A percentile compares a stretch with the other conserved stretches of the same genome.
Evolutionary conservation across 2,797 vertebrate species (phyloP).

Genomic region (Trematomus bernacchii): DNA sequence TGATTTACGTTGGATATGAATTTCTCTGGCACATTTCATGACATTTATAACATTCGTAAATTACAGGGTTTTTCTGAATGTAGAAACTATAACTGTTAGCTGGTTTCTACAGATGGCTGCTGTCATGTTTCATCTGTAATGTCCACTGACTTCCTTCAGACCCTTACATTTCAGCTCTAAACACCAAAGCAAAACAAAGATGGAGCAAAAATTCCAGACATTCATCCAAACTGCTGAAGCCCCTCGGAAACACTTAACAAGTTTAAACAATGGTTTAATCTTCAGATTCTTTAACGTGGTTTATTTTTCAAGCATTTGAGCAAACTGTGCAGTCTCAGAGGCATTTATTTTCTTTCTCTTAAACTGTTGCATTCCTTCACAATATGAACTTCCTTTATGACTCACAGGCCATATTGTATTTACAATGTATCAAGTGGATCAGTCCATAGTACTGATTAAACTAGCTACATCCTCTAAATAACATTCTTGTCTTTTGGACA

Average conservation of each 20-base stretch:
- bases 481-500: conserved; percentile 7
- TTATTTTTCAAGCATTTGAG: conserved; percentile 7
- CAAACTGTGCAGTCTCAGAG: background rate
- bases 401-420: conserved; percentile 11
- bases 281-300: conserved; percentile 24
- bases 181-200: conserved; percentile 2
- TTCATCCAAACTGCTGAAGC: conserved; percentile 39
- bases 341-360: background rate
- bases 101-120: background rate
- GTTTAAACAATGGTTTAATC: conserved; percentile 53
- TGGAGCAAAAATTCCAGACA: conserved; percentile 49
- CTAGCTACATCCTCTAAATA: background rate
- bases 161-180: background rate
- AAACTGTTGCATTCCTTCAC: conserved; percentile 6
- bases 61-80: background rate
- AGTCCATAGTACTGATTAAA: conserved; percentile 4
- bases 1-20: background rate
- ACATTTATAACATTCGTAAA: background rate
- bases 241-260: conserved; percentile 32
- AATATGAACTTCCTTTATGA: background rate
- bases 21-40: background rate
- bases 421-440: conserved; percentile 25
- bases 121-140: background rate
- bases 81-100: background rate
- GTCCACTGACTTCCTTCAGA: background rate